Evolutionary conservation across 2,797 vertebrate species (phyloP), one percentile per base, ranked within the genome.

Genomic region (Helarctos malayanus): DNA sequence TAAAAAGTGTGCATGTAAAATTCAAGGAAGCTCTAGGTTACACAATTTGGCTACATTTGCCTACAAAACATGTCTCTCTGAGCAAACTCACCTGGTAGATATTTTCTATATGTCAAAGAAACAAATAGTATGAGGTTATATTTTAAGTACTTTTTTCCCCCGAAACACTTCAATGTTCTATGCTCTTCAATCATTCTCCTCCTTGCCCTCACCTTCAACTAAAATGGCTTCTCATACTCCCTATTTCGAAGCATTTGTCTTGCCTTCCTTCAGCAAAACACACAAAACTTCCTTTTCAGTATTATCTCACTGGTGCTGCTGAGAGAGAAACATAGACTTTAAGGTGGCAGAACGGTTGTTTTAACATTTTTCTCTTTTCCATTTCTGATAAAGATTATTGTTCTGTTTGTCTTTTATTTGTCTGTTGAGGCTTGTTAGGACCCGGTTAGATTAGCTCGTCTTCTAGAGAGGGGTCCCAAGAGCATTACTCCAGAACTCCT

Each of bases 71-170:
- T 32, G 47, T 69, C n/a, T 61, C 9, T 45, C 35, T 86, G 61
- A 59, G 69, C 47, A 68, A 45, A 79, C 89, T 82, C 21, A 56
- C n/a, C 32, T 80, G 29, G 21, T 75, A 80, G 79, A 41, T 27
- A 79, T 68, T 87, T 88, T 57, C 71, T 41, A 38, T 59, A 86
- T 41, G 27, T 68, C 41, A 69, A 71, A 80, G 76, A 95, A 94
- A 80, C 47, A 87, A 79, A 71, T 38, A n/a, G 65, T 21, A 82
- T 57, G 84, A 49, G 21, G 61, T 73, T 23, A 9, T 75, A 82
- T 83, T 73, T 73, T 23, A 54, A 7, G 76, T 14, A 41, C 41
- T 29, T 71, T 35, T 85, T 68, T 75, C 80, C 69, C 35, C 63
- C 12, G 29, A 76, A 61, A 91, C 25, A 52, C 65, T n/a, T 45